Evolutionary conservation across 2,113 vertebrate genomes (phyloP), one percentile per base, ranked within the genome.

Genomic region (Lamprotornis superbus): DNA sequence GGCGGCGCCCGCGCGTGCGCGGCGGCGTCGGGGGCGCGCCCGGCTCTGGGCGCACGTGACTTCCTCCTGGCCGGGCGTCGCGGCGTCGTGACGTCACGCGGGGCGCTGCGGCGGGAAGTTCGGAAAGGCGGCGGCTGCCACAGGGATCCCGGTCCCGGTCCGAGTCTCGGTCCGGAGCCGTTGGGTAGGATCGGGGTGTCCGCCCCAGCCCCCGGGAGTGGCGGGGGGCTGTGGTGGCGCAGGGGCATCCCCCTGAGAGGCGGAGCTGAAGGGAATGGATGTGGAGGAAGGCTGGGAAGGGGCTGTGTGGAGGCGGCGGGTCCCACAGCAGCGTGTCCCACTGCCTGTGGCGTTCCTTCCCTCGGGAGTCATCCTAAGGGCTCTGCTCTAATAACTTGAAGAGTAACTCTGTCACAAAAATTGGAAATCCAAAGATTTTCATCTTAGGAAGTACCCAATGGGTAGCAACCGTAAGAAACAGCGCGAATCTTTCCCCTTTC

Each of bases 381-480:
- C 1, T 64, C 42, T 11, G 50, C 50, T 30, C 22, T 5, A 2
- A 4, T 3, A 10, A 4, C 7, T 7, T 2, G 0, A 13, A 28
- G 6, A 22, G 13, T 6, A 13, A 4, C 22, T 53, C 14, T 5
- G 9, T 4, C 22, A 33, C 12, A 3, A 14, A 15, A 39, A 5
- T 30, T 30, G 15, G 10, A 2, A 2, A 12, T 15, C 24, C 42
- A 3, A 6, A 22, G 21, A 16, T 70, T 75, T 4, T 3, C 40
- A 3, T 25, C 10, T 35, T 12, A 1, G 0, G 10, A 3, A 50
- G 4, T 23, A 2, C 10, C 28, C 35, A 2, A 13, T 42, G 44
- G 27, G 31, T 18, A 42, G 4, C 39, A 17, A 5, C 52, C 10
- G 0, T 19, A 16, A 31, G 9, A 15, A 59, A 17, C 10, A 1